Evolutionary conservation across 2,888 invertebrate species (phyloP).

Genomic region (Cryptocephalus primarius): DNA sequence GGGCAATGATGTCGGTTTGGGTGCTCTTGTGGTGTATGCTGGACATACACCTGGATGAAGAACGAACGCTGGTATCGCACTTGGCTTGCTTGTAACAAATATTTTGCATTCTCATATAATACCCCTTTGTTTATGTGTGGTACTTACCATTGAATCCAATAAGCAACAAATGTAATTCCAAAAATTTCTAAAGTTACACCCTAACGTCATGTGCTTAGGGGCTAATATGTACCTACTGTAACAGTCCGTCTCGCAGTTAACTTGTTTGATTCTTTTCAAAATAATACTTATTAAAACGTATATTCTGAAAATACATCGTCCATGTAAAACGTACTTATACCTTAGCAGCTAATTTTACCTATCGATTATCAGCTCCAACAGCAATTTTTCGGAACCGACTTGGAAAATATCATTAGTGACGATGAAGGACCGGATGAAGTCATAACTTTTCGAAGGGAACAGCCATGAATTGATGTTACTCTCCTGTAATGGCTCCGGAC

Average conservation of each 20-base stretch:
- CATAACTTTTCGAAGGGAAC: conserved; percentile 15
- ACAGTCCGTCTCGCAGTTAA: no score
- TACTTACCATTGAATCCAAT: conserved; percentile 5
- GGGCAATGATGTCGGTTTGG: conserved; percentile 14
- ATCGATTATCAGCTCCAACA: conserved; percentile 15
- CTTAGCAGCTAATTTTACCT: not conserved
- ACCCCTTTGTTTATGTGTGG: no score
- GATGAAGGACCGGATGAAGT: conserved; percentile 11
- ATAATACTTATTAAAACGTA: conserved; percentile 13
- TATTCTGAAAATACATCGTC: conserved; percentile 7
- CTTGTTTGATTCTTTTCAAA: not conserved
- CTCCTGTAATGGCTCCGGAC: not conserved
- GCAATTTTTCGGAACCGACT: conserved; percentile 6
- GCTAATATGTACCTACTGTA: conserved; percentile 1
- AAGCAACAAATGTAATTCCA: conserved; percentile 5
- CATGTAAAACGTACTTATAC: no score
- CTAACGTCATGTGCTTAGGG: conserved; percentile 12
- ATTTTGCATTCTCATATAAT: no score
- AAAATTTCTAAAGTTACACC: conserved; percentile 10
- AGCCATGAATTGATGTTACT: conserved; percentile 15
- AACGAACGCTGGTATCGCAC: no score
- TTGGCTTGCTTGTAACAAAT: no score
- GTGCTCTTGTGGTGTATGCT: not conserved
- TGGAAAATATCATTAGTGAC: conserved; percentile 5
- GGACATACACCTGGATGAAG: no score